These are phyloP conservation scores for Acleris sparsana DNA, from an alignment of 2,888 invertebrate genomes.

Conservation along the genomic window DNA sequence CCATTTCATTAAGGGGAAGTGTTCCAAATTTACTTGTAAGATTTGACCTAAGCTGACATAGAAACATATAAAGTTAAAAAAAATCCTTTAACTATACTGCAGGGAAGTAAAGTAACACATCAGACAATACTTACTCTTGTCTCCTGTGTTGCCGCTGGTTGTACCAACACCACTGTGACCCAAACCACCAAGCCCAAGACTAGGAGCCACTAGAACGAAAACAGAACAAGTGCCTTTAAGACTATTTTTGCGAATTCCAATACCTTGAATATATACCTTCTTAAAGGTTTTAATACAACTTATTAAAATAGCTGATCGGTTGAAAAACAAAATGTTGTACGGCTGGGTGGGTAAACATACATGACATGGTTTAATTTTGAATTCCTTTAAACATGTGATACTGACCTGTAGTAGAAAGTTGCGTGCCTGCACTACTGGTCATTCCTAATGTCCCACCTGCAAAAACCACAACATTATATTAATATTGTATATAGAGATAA, in stretches of 20 bases:
- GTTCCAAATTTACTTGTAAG: no score
- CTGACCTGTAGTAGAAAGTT: conserved; percentile 60
- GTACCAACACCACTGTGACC: conserved; percentile 73
- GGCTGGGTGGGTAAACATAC: no score
- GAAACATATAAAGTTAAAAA: no score
- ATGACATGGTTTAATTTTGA: no score
- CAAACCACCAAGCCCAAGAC: conserved; percentile 88
- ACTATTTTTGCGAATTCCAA: conserved; percentile 1
- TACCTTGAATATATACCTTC: not conserved
- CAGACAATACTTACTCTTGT: conserved; percentile 63
- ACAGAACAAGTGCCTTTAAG: not conserved
- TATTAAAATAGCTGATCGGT: no score
- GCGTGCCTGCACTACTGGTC: conserved; percentile 57
- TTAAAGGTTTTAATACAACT: no score
- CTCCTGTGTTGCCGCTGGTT: conserved; percentile 55
- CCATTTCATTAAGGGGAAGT: no score
- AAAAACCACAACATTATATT: conserved; percentile 37
- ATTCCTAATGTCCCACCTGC: conserved; percentile 63
- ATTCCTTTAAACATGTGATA: not conserved
- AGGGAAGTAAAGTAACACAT: no score
- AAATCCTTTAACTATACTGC: no score
- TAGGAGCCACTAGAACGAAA: conserved; percentile 59
- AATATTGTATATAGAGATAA: no score
- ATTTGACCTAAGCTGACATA: no score
- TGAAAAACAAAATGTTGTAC: no score